Base-by-base conservation (phyloP, 2,888 invertebrate species). In the Diarsia dahlii region DNA sequence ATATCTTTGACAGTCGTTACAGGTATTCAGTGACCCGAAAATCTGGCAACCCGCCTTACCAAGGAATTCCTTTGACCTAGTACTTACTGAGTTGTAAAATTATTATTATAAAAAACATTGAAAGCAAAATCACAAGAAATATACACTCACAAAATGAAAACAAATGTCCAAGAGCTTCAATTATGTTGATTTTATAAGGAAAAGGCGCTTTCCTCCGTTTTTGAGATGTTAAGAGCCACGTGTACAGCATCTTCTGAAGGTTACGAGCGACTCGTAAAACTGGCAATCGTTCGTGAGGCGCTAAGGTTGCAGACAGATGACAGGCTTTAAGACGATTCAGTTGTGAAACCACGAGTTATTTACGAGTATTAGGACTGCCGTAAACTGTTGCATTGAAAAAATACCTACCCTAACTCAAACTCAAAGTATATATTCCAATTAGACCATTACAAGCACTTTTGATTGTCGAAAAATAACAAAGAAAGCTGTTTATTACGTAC, bases 231-330 rank as follows among this genome's bases (percentile, higher is more conserved):
- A 80, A 84, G n/a, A 68, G 54, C 34, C 52, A 18, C 69, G 6
- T 58, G 54, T 52, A 67, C 70, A 75, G 23, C 56, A 60, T 66
- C 65, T 65, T 63, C n/a, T 54, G 68, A 12, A 84, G 45, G 68
- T 84, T 81, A 87, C 78, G 87, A 78, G 70, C 52, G 46, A 46
- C 39, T 78, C 85, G 56, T 85, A 87, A 85, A 87, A 68, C 81
- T 74, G 74, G 72, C 60, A 76, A 67, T 71, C 71, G 60, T 86
- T 73, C 20, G 39, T 52, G 46, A 12, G 12, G 39, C 28, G 63
- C 52, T 84, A 45, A 67, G 67, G 67, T 39, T 58, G 28, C 18
- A 48, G 12, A 8, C 48, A 75, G n/a, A 74, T 60, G n/a, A 50
- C 39, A 71, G 50, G 68, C 54, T 67, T 63, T 39, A 54, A n/a